Conservation (phyloP, 2,888 invertebrate species). For the Hyposoter dolosus region DNA sequence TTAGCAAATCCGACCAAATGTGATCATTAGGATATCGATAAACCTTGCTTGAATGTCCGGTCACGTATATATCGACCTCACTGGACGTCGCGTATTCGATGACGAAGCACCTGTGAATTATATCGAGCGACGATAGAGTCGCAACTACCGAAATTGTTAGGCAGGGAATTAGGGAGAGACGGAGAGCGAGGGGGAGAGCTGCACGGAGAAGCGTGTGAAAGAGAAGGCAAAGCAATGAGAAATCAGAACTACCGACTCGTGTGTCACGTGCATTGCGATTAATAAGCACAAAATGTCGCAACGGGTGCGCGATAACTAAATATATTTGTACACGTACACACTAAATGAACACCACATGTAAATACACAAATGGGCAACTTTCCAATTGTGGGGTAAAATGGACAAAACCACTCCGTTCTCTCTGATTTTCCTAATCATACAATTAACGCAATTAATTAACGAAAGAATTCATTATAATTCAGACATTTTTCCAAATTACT, state of each 20-base stretch:
- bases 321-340: slow-evolving; percentile 16
- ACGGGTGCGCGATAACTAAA: slow-evolving; percentile 52
- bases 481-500: neutral
- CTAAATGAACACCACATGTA: neutral
- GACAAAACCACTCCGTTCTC: neutral
- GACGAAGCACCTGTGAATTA: slow-evolving; percentile 46
- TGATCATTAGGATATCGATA: slow-evolving; percentile 4
- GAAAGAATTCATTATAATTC: neutral
- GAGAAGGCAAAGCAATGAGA: slow-evolving; percentile 63
- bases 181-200: neutral
- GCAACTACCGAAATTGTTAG: slow-evolving; percentile 24
- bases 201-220: slow-evolving; percentile 10
- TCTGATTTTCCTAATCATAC: neutral
- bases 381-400: neutral
- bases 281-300: slow-evolving; percentile 80
- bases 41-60: neutral
- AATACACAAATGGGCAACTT: neutral
- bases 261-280: slow-evolving; percentile 77
- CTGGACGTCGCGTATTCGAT: slow-evolving; percentile 69
- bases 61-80: slow-evolving; percentile 41
- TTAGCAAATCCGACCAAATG: neutral
- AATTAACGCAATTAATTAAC: neutral
- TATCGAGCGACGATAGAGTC: slow-evolving; percentile 51
- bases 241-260: slow-evolving; percentile 60
- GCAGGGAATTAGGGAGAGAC: neutral